phyloP scores from a whole-genome alignment of 2,113 vertebrate genomes.

The Xenus cinereus region DNA sequence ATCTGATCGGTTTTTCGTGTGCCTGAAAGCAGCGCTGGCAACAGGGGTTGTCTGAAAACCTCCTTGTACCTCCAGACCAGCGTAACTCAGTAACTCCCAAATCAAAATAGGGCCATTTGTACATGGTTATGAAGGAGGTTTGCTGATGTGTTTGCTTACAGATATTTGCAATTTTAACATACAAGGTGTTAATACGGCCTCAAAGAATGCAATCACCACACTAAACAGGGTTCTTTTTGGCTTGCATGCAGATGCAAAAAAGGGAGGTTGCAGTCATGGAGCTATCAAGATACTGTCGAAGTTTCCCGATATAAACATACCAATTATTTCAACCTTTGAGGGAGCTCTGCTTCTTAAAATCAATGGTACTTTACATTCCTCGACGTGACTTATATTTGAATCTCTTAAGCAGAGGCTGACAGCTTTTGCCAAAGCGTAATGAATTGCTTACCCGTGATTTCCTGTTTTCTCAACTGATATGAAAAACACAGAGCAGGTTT shows the following conservation, averaged over 20 bases:
- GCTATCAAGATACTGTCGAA: not conserved
- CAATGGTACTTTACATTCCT: not conserved
- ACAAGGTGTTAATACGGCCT: not conserved
- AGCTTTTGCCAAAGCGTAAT: slow-evolving; percentile 3
- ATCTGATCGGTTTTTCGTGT: not conserved
- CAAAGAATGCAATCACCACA: not conserved
- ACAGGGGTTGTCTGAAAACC: not conserved
- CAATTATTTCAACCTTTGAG: not conserved
- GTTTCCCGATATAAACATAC: not conserved
- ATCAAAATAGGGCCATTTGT: not conserved
- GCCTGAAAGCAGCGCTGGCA: not conserved
- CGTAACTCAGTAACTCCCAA: not conserved
- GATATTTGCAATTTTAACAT: not conserved
- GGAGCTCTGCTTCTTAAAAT: not conserved
- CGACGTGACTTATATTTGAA: not conserved
- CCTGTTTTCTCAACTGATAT: not conserved
- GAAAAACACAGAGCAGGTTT: not conserved
- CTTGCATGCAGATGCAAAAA: not conserved
- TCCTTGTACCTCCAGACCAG: not conserved
- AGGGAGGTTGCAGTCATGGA: not conserved
- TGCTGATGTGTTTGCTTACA: not conserved
- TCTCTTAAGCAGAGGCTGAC: not conserved
- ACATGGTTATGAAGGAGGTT: not conserved
- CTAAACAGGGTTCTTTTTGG: not conserved
- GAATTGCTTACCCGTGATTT: not conserved